Conservation (phyloP, 2,888 invertebrate genomes). For the Nephrotoma flavescens region DNA sequence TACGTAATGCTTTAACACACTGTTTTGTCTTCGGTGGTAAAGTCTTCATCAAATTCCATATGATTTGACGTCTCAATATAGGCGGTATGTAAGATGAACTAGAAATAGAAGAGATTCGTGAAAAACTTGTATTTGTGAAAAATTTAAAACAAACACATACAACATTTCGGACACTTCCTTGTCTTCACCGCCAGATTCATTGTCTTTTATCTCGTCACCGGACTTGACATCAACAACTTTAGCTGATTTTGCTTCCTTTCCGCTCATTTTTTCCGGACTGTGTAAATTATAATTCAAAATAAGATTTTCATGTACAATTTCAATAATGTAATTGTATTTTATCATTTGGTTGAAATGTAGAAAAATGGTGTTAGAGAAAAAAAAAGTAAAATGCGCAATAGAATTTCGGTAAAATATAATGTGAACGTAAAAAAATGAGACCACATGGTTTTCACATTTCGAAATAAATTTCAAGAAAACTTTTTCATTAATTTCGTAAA, state of each 20-base stretch:
- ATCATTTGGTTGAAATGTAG: not conserved
- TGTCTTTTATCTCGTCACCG: not conserved
- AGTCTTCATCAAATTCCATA: constrained; percentile 29
- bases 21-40: constrained; percentile 47
- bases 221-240: not conserved
- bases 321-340: not conserved
- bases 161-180: not conserved
- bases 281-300: not conserved
- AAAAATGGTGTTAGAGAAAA: not conserved
- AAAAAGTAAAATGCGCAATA: not conserved
- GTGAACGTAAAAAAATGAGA: not conserved
- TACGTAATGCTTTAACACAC: constrained; percentile 76
- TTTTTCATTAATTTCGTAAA: not conserved
- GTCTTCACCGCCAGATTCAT: not conserved
- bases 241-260: not conserved
- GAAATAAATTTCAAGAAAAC: not conserved
- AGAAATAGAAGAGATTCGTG: not conserved
- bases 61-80: constrained; percentile 26
- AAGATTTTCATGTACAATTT: not conserved
- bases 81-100: constrained; percentile 22
- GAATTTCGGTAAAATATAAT: not conserved
- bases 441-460: not conserved
- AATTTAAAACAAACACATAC: not conserved
- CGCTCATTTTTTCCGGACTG: not conserved
- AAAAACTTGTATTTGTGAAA: not conserved